These are phyloP conservation scores for Zaprionus obscuricornis DNA, from an alignment of 2,888 invertebrate species.

Conservation along the genomic window DNA sequence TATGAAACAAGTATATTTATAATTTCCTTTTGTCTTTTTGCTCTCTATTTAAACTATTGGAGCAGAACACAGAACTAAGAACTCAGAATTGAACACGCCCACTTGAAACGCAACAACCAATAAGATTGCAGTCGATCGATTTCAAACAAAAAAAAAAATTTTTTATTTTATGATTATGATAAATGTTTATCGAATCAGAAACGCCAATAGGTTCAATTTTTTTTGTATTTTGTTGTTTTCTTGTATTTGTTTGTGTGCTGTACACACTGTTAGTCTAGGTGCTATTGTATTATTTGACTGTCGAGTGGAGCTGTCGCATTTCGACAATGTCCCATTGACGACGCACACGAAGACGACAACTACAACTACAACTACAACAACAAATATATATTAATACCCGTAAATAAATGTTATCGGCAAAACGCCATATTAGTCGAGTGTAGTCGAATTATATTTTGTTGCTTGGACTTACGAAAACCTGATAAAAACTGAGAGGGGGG, in stretches of 20 bases:
- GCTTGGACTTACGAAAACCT: constrained; percentile 31
- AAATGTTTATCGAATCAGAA: constrained; percentile 82
- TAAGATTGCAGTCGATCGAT: constrained; percentile 68
- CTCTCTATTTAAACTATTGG: constrained; percentile 3
- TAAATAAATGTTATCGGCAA: constrained; percentile 68
- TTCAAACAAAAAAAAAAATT: constrained; percentile 52
- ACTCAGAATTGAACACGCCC: constrained; percentile 69
- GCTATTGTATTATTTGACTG: too few species aligned
- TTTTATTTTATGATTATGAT: constrained; percentile 77
- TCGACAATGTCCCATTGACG: constrained; percentile 66
- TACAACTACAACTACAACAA: too few species aligned
- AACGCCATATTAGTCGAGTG: constrained; percentile 70
- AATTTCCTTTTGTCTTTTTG: constrained; percentile 10
- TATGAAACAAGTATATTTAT: constrained; percentile 13
- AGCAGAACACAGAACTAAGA: constrained; percentile 34
- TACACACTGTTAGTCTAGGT: constrained; percentile 31
- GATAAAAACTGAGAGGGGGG: constrained; percentile 47
- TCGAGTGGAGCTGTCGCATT: constrained; percentile 58
- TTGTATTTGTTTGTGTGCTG: constrained; percentile 12
- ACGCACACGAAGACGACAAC: too few species aligned
- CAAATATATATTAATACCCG: constrained; percentile 62
- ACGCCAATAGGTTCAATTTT: constrained; percentile 52
- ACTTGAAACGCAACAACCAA: constrained; percentile 55
- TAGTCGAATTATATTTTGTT: constrained; percentile 35
- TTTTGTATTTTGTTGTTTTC: constrained; percentile 24